These are phyloP conservation scores for Melieria picta DNA, from an alignment of 2,888 invertebrate genomes.

Conservation along the genomic window DNA sequence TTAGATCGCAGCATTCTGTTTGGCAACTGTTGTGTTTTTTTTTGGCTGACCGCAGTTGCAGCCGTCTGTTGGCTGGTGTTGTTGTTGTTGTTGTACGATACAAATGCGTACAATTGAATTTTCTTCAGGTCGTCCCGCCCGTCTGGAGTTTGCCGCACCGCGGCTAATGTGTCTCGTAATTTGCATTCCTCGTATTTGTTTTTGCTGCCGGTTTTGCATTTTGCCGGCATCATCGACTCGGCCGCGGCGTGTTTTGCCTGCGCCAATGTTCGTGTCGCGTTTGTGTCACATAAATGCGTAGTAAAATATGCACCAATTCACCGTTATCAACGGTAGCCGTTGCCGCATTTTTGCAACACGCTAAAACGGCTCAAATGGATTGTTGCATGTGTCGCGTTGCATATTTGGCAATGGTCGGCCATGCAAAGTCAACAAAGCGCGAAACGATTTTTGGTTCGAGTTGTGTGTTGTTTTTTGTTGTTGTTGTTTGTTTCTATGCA, in stretches of 20 bases:
- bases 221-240: background rate
- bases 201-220: conserved; percentile 27
- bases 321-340: conserved; percentile 48
- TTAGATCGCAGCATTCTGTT: conserved; percentile 38
- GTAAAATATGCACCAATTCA: conserved; percentile 58
- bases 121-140: background rate
- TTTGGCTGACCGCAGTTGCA: background rate
- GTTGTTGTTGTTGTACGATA: conserved; percentile 17
- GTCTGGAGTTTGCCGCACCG: background rate
- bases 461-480: too few relatives aligned
- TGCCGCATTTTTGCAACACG: background rate
- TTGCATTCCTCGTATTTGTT: conserved; percentile 41
- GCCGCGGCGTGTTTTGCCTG: background rate
- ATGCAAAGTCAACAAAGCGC: too few relatives aligned
- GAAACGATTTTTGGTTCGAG: too few relatives aligned
- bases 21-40: conserved; percentile 29
- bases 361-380: conserved; percentile 23
- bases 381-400: background rate
- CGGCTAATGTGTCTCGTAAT: conserved; percentile 42
- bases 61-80: conserved; percentile 2
- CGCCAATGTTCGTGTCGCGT: conserved; percentile 22
- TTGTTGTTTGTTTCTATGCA: conserved; percentile 18
- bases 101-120: conserved; percentile 16
- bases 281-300: conserved; percentile 14
- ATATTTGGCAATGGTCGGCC: too few relatives aligned